Percentiles rank a stretch among this genome's conserved stretches.
These are phyloP conservation scores for Nesogale talazaci DNA, from an alignment of 2,113 vertebrate genomes.

Conservation along the genomic window DNA sequence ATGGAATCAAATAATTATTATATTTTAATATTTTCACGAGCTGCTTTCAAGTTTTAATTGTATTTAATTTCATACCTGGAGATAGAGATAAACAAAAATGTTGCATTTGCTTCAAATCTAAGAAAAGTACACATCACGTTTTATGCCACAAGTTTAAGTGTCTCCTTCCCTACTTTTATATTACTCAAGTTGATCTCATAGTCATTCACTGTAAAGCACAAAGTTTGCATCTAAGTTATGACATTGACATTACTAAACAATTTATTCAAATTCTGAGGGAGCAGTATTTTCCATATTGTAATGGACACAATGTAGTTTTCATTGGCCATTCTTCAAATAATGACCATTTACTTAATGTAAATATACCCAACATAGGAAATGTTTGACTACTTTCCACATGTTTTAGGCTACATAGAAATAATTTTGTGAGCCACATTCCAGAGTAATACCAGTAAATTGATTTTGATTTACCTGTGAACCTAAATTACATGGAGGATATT, in stretches of 20 bases:
- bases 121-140: not conserved
- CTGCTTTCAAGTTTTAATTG: not conserved
- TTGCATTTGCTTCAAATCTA: constrained; percentile 8
- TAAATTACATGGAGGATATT: not conserved
- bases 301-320: not conserved
- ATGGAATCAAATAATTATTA: not conserved
- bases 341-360: not conserved
- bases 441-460: not conserved
- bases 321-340: not conserved
- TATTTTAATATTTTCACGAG: not conserved
- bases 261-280: not conserved
- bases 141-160: not conserved
- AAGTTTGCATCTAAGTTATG: not conserved
- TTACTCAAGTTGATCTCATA: not conserved
- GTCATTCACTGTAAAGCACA: not conserved
- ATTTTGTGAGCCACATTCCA: not conserved
- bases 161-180: not conserved
- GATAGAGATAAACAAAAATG: not conserved
- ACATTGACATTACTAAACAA: not conserved
- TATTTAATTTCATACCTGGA: not conserved
- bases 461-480: not conserved
- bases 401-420: not conserved
- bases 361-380: not conserved
- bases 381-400: not conserved
- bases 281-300: not conserved